phyloP scores from a whole-genome alignment of 1,140 invertebrate species.

The Eurosta solidaginis region DNA sequence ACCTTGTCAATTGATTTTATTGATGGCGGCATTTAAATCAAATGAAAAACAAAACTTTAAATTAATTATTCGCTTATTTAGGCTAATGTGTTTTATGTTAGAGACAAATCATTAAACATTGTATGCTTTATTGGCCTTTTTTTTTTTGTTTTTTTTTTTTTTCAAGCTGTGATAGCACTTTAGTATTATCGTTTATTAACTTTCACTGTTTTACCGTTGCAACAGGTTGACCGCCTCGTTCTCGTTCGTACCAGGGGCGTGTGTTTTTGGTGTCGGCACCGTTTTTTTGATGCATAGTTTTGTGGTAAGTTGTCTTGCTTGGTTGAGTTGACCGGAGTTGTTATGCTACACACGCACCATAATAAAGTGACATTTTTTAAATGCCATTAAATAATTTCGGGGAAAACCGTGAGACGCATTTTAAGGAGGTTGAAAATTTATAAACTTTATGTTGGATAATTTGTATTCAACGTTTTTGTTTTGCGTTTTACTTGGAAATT shows the following conservation, averaged over 20 bases:
- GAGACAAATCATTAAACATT: conserved; percentile 11
- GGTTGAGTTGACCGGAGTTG: no score
- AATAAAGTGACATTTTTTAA: conserved; percentile 25
- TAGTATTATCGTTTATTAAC: no score
- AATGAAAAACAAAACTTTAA: not conserved
- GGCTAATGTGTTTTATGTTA: conserved; percentile 6
- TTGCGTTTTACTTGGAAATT: no score
- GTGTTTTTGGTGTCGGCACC: not conserved
- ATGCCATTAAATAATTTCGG: conserved; percentile 20
- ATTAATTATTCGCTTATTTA: conserved; percentile 18
- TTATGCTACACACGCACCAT: conserved; percentile 4
- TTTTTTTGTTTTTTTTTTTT: not conserved
- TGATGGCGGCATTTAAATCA: not conserved
- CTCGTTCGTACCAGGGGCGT: not conserved
- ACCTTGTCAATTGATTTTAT: not conserved
- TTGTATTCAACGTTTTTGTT: no score
- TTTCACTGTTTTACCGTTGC: conserved; percentile 23
- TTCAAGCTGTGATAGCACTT: no score
- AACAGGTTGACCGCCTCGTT: conserved; percentile 29
- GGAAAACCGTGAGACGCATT: no score
- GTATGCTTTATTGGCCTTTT: not conserved
- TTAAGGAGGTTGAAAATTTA: not conserved
- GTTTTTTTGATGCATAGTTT: not conserved
- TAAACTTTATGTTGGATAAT: no score
- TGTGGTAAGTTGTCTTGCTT: not conserved